Evolutionary conservation across 2,797 vertebrate genomes (phyloP).

Genomic region (Rhyacichthys aspro): DNA sequence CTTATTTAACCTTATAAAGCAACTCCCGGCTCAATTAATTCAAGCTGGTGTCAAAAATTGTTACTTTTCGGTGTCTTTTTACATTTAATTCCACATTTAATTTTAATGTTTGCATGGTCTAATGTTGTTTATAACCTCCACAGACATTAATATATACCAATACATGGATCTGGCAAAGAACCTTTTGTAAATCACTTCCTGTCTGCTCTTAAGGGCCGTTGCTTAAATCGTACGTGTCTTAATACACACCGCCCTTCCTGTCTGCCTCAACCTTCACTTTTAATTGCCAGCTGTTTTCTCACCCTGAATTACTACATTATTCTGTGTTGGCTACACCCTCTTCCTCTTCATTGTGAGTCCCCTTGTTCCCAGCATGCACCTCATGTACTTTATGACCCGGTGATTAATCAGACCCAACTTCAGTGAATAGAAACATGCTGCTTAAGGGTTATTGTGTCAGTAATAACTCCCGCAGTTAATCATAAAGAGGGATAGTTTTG

Average conservation of each 20-base stretch:
- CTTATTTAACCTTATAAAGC: no score
- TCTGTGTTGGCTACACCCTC: conserved; percentile 54
- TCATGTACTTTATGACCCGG: conserved; percentile 19
- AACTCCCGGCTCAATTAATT: no score
- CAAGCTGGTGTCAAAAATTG: no score
- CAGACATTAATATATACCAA: no score
- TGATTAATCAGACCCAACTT: conserved; percentile 30
- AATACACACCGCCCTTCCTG: conserved; percentile 64
- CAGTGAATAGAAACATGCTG: conserved; percentile 26
- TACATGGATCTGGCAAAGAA: conserved; percentile 10
- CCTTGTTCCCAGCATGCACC: conserved; percentile 52
- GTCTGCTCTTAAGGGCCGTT: conserved; percentile 21
- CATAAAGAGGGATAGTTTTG: not conserved
- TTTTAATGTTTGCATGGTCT: no score
- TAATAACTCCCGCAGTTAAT: conserved; percentile 14
- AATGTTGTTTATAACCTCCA: not conserved
- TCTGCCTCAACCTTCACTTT: conserved; percentile 42
- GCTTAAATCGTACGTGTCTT: conserved; percentile 27
- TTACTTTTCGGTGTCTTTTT: no score
- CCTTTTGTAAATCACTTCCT: conserved; percentile 20
- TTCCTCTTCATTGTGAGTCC: conserved; percentile 69
- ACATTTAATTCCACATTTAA: no score
- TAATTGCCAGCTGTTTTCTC: conserved; percentile 55
- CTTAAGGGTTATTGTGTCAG: not conserved
- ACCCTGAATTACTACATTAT: conserved; percentile 44